These are phyloP conservation scores for Embidobia sp. DNA, from an alignment of 2,888 invertebrate species.

Conservation along the genomic window DNA sequence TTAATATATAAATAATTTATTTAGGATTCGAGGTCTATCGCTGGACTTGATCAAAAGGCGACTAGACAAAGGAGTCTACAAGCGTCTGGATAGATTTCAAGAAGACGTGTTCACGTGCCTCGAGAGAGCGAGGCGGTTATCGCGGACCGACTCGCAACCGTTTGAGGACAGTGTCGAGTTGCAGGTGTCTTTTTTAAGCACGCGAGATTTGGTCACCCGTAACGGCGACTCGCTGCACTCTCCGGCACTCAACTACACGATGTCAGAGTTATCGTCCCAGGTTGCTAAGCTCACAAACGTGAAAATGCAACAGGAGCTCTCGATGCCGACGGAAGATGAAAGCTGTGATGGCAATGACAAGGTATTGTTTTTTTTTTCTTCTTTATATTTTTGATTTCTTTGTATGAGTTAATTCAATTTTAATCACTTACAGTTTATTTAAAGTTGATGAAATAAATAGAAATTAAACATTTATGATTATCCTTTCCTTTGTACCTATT, in stretches of 20 bases:
- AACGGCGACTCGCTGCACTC: constrained; percentile 91
- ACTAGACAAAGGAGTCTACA: constrained; percentile 95
- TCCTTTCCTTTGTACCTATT: too few relatives aligned
- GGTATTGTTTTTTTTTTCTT: constrained; percentile 64
- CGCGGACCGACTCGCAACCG: constrained; percentile 95
- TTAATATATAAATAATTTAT: too few relatives aligned
- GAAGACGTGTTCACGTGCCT: constrained; percentile 97
- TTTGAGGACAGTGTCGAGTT: constrained; percentile 98
- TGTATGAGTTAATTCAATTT: too few relatives aligned
- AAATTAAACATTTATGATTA: too few relatives aligned
- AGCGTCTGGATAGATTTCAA: constrained; percentile 96
- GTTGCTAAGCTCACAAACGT: constrained; percentile 89
- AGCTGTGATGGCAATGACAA: constrained; percentile 81
- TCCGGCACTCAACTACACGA: constrained; percentile 91
- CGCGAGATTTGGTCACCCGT: constrained; percentile 88
- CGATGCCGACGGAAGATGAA: constrained; percentile 88
- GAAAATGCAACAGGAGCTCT: constrained; percentile 87
- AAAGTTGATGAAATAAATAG: too few relatives aligned
- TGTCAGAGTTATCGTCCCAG: constrained; percentile 88
- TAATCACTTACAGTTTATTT: too few relatives aligned
- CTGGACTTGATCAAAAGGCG: constrained; percentile 96
- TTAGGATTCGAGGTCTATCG: constrained; percentile 90
- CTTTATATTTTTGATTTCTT: too few relatives aligned
- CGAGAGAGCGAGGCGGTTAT: constrained; percentile 92
- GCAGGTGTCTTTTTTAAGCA: constrained; percentile 93